Evolutionary conservation across 2,797 vertebrate species (phyloP).

Genomic region (Acrossocheilus wenchowensis): DNA sequence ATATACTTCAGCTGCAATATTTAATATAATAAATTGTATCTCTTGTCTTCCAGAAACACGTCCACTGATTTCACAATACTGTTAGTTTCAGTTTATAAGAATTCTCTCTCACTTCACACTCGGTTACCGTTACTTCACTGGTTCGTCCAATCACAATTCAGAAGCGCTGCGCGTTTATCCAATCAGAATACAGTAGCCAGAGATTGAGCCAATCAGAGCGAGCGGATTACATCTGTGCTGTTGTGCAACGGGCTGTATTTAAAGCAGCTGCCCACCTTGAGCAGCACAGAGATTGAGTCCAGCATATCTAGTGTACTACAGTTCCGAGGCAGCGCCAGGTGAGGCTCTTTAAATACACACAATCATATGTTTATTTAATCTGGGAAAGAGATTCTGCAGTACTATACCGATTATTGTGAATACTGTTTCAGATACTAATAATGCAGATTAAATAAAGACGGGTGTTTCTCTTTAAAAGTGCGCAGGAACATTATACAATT

Average conservation of each 20-base stretch:
- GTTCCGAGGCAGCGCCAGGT: constrained; percentile 43
- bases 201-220: constrained; percentile 69
- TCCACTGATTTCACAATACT: too few relatives aligned
- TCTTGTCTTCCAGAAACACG: neutral
- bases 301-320: neutral
- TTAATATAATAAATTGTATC: neutral
- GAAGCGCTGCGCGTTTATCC: neutral
- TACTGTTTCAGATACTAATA: neutral
- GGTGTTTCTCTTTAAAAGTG: neutral
- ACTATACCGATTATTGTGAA: neutral
- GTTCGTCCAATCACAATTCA: neutral
- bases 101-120: neutral
- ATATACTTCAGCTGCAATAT: neutral
- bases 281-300: constrained; percentile 55
- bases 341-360: neutral
- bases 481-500: neutral
- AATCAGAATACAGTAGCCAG: neutral
- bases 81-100: neutral
- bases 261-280: constrained; percentile 62
- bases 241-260: constrained; percentile 72
- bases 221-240: constrained; percentile 48
- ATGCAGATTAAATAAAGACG: neutral
- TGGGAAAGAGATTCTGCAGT: neutral
- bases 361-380: neutral
- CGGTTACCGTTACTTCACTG: neutral